These are phyloP conservation scores for Alethe diademata DNA, from an alignment of 2,113 vertebrate genomes.

Conservation along the genomic window DNA sequence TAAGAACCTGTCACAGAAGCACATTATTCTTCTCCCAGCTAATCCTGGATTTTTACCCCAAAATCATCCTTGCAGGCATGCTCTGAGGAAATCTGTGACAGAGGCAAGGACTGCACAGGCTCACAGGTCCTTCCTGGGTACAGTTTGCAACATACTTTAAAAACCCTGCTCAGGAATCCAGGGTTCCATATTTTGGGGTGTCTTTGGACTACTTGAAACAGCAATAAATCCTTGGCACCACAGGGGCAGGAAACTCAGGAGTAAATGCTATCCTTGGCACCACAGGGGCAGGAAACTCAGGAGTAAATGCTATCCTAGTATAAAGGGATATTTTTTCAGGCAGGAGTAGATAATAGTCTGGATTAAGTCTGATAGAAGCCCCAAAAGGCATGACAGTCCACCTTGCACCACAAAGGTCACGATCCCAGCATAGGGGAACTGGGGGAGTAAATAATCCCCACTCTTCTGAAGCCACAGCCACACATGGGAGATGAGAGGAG, in stretches of 20 bases:
- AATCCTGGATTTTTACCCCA: background rate
- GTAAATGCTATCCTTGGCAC: background rate
- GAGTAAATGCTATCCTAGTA: background rate
- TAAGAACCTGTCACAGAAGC: background rate
- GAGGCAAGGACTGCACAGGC: background rate
- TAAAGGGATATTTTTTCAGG: background rate
- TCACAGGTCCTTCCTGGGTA: background rate
- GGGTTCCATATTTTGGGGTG: too few relatives aligned
- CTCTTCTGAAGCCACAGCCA: background rate
- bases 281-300: fast-evolving
- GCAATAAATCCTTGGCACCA: background rate
- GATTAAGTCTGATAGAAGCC: background rate
- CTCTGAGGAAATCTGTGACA: background rate
- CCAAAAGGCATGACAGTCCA: background rate
- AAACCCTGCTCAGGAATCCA: background rate
- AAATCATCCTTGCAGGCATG: background rate
- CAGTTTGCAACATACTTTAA: background rate
- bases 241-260: background rate
- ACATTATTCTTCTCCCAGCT: background rate
- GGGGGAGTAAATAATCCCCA: background rate
- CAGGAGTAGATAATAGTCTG: background rate
- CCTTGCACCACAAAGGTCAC: background rate
- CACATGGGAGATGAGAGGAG: fast-evolving
- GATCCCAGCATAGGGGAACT: background rate
- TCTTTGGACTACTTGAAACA: background rate